These are phyloP conservation scores for Biston betularia DNA, from an alignment of 2,888 invertebrate species.

Conservation along the genomic window DNA sequence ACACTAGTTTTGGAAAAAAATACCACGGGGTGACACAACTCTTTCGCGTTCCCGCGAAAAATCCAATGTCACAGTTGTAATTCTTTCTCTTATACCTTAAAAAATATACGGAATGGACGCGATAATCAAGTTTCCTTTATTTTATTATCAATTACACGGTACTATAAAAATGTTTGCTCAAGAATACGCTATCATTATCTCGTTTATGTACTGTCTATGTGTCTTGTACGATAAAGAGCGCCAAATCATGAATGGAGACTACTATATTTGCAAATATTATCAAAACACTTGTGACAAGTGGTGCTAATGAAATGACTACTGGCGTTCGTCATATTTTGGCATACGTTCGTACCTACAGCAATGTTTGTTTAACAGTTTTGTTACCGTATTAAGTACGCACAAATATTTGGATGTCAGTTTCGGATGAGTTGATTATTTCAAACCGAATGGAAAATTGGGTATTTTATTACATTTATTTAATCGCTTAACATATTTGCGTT, in stretches of 20 bases:
- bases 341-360: conserved; percentile 6
- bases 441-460: neutral
- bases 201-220: too few species aligned
- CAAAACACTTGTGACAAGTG: conserved; percentile 50
- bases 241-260: conserved; percentile 39
- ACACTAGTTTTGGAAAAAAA: too few species aligned
- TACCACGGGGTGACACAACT: too few species aligned
- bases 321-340: conserved; percentile 31
- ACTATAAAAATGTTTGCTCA: neutral
- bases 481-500: too few species aligned
- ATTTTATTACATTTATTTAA: too few species aligned
- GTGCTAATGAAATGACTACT: conserved; percentile 51
- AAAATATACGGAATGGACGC: too few species aligned
- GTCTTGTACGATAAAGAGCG: conserved; percentile 1
- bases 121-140: too few species aligned
- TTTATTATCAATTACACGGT: too few species aligned
- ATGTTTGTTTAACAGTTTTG: conserved; percentile 26
- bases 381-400: conserved; percentile 7
- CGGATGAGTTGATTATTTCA: neutral
- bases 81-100: too few species aligned
- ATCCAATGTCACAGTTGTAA: too few species aligned
- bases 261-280: conserved; percentile 29
- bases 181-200: neutral
- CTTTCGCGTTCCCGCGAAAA: too few species aligned
- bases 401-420: conserved; percentile 6